These are phyloP conservation scores for Rousettus leschenaultii DNA, from an alignment of 2,113 vertebrate genomes.

Conservation along the genomic window DNA sequence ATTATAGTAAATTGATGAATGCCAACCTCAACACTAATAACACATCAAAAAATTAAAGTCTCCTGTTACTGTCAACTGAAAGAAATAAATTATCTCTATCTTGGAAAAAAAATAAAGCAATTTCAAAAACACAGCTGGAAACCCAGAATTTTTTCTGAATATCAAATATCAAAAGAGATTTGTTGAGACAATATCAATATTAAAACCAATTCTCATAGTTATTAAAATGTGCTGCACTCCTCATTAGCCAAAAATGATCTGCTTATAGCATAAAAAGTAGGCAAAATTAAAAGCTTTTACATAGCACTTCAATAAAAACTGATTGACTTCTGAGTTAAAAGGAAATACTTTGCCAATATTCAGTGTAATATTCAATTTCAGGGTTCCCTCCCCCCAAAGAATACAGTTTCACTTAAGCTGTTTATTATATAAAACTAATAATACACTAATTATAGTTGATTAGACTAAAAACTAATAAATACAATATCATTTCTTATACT, in stretches of 20 bases:
- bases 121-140: constrained; percentile 79
- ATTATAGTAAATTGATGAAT: constrained; percentile 65
- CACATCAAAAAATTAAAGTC: constrained; percentile 41
- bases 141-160: constrained; percentile 69
- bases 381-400: constrained; percentile 21
- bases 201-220: constrained; percentile 78
- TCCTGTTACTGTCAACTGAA: constrained; percentile 60
- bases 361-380: constrained; percentile 64
- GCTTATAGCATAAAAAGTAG: constrained; percentile 75
- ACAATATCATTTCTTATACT: neutral
- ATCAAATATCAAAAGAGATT: constrained; percentile 77
- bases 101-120: constrained; percentile 68
- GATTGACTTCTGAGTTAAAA: constrained; percentile 75
- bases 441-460: constrained; percentile 59
- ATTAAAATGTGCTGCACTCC: constrained; percentile 77
- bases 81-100: constrained; percentile 66
- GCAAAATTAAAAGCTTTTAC: constrained; percentile 79
- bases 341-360: constrained; percentile 73
- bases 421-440: constrained; percentile 72
- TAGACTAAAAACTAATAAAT: constrained; percentile 35
- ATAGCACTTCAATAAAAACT: constrained; percentile 77
- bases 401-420: constrained; percentile 65
- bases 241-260: constrained; percentile 80
- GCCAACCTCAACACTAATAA: constrained; percentile 58
- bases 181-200: constrained; percentile 77